These are phyloP conservation scores for Decapterus maruadsi DNA, from an alignment of 2,797 vertebrate genomes.

Conservation along the genomic window DNA sequence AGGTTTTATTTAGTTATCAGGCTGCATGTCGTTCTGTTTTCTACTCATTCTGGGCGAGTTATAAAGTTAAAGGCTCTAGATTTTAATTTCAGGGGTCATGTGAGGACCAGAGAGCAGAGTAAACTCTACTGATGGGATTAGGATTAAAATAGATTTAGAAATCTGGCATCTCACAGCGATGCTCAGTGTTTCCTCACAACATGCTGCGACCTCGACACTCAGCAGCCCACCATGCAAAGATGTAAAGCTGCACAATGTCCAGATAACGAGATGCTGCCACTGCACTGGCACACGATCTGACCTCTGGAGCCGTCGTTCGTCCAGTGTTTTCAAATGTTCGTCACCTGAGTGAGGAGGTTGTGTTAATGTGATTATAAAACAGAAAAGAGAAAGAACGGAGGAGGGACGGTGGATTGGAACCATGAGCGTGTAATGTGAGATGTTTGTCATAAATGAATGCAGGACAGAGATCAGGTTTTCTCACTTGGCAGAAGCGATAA, in stretches of 20 bases:
- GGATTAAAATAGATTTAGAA: conserved; percentile 64
- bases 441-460: conserved; percentile 77
- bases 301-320: neutral
- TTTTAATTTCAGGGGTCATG: conserved; percentile 58
- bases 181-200: conserved; percentile 28
- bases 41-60: neutral
- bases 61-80: conserved; percentile 36
- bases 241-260: neutral
- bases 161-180: conserved; percentile 42
- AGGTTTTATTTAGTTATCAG: neutral
- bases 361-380: conserved; percentile 7
- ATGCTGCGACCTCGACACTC: conserved; percentile 9
- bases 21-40: neutral
- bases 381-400: conserved; percentile 18
- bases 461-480: conserved; percentile 71
- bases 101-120: conserved; percentile 34
- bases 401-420: conserved; percentile 28
- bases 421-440: conserved; percentile 70
- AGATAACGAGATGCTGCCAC: conserved; percentile 1
- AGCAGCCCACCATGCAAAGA: conserved; percentile 4
- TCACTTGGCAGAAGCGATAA: conserved; percentile 43
- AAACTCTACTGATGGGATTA: conserved; percentile 68
- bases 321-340: conserved; percentile 13
- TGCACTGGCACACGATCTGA: neutral
- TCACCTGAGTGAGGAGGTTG: neutral